A percentile compares a stretch with the other conserved stretches of the same genome.
Evolutionary conservation across 2,888 invertebrate species (phyloP).

Genomic region (Venustoraphidia nigricollis): DNA sequence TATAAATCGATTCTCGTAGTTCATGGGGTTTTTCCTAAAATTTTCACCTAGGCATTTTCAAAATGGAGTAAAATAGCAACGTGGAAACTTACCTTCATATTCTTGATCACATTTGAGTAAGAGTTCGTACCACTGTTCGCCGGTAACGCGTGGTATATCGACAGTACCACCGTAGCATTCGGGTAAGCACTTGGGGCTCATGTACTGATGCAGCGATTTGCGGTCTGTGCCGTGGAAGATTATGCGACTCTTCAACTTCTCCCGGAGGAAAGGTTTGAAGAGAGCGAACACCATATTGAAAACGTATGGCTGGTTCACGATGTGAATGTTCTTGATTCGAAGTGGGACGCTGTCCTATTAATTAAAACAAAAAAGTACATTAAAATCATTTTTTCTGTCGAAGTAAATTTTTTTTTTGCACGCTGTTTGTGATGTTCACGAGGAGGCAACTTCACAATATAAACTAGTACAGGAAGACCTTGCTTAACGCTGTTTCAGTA

Average conservation of each 20-base stretch:
- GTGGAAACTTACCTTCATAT: slow-evolving; percentile 42
- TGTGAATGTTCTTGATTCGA: slow-evolving; percentile 73
- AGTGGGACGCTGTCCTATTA: slow-evolving; percentile 68
- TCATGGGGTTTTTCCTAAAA: too few relatives aligned
- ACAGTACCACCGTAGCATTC: slow-evolving; percentile 59
- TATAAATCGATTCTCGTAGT: too few relatives aligned
- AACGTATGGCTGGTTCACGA: slow-evolving; percentile 77
- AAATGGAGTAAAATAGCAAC: background rate
- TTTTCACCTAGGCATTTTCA: too few relatives aligned
- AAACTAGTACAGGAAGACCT: too few relatives aligned
- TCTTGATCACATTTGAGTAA: slow-evolving; percentile 57
- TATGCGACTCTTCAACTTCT: slow-evolving; percentile 68
- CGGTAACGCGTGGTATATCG: slow-evolving; percentile 48
- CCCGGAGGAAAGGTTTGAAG: slow-evolving; percentile 78
- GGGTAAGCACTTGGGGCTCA: slow-evolving; percentile 56
- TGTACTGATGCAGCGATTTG: slow-evolving; percentile 52
- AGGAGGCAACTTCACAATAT: too few relatives aligned
- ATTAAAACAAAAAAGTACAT: too few relatives aligned
- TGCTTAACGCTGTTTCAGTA: too few relatives aligned
- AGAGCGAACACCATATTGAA: slow-evolving; percentile 82
- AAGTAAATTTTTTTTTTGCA: too few relatives aligned
- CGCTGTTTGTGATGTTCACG: too few relatives aligned
- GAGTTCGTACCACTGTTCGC: slow-evolving; percentile 57
- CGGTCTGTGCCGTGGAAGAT: slow-evolving; percentile 67
- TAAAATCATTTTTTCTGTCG: too few relatives aligned